Base-by-base conservation (phyloP, 2,113 vertebrate genomes). In the Cricetomys ansorgei region DNA sequence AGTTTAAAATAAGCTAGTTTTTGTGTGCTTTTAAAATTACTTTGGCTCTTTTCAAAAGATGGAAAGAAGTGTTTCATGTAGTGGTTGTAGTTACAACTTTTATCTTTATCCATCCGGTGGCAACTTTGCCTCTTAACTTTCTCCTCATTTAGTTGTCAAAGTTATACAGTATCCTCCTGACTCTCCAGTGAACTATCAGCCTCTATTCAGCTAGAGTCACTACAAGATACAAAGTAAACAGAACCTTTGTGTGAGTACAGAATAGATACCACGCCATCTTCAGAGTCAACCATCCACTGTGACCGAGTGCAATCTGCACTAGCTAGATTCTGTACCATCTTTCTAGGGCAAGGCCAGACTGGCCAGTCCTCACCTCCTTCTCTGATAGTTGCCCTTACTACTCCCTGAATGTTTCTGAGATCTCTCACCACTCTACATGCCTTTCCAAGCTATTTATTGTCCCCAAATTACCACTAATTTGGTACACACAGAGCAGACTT, bases 1-100 rank as follows among this genome's bases (percentile, higher is more conserved):
- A 89, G 19, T 31, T 94, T 90, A 87, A 97, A 96, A 93, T 81
- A 57, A 93, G 23, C 15, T 91, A 48, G 88, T 72, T 94, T 96
- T 79, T 79, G 92, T 89, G 29, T 72, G 12, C 65, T 96, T 88
- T 89, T 75, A 88, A 94, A 96, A 94, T 89, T 72, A 84, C 43
- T 70, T 73, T 53, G 53, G 13, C 19, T 21, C 17, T 75, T 92
- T 97, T 9, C 1, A 77, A 91, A 89, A 94, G 83, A 69, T 6
- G 23, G 85, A 93, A 93, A 85, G 7, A 92, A 94, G 57, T 92
- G 72, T 59, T 70, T 85, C 67, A 65, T 34, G 2, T 83, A 70
- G 69, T 84, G 21, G 4, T 89, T 92, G 64, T 76, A 77, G 88
- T 94, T 92, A 83, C 89, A 40, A 72, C 75, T 77, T 87, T 88